Conservation (phyloP, 2,888 invertebrate species). For the Mesorhabditis belari region DNA sequence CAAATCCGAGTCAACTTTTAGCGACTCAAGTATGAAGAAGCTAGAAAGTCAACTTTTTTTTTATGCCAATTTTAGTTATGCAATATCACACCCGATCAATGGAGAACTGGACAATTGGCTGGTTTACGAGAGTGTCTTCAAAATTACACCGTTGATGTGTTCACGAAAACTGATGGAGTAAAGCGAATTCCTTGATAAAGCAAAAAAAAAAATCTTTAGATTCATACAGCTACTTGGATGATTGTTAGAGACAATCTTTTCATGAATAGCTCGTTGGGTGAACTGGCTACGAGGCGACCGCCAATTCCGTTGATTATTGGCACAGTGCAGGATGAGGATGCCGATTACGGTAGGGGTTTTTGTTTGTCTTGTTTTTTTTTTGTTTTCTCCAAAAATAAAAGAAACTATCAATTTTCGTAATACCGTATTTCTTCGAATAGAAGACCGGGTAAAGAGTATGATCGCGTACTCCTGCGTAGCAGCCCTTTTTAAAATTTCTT, state of each 20-base stretch:
- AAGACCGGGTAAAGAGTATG: too few species aligned
- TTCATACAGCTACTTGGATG: slow-evolving; percentile 29
- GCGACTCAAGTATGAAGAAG: background rate
- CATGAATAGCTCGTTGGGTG: slow-evolving; percentile 26
- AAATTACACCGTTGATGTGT: slow-evolving; percentile 33
- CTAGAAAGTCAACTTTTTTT: background rate
- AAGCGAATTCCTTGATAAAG: background rate
- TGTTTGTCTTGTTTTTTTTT: too few species aligned
- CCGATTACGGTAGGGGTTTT: slow-evolving; percentile 22
- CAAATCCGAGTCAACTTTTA: background rate
- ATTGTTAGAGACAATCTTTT: slow-evolving; percentile 36
- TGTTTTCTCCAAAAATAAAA: too few species aligned
- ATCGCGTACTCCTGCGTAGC: too few species aligned
- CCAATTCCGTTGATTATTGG: slow-evolving; percentile 39
- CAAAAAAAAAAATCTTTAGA: slow-evolving; percentile 2
- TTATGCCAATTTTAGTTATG: slow-evolving; percentile 15
- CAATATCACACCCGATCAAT: slow-evolving; percentile 27
- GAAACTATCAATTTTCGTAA: too few species aligned
- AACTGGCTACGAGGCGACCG: slow-evolving; percentile 16
- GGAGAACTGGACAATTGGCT: slow-evolving; percentile 20
- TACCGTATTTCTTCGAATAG: too few species aligned
- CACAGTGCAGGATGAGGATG: slow-evolving; percentile 39
- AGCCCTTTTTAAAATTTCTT: too few species aligned
- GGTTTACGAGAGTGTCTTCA: slow-evolving; percentile 28
- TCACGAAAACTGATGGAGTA: slow-evolving; percentile 17